Evolutionary conservation across 2,113 vertebrate genomes (phyloP).

Genomic region (Otis tarda): DNA sequence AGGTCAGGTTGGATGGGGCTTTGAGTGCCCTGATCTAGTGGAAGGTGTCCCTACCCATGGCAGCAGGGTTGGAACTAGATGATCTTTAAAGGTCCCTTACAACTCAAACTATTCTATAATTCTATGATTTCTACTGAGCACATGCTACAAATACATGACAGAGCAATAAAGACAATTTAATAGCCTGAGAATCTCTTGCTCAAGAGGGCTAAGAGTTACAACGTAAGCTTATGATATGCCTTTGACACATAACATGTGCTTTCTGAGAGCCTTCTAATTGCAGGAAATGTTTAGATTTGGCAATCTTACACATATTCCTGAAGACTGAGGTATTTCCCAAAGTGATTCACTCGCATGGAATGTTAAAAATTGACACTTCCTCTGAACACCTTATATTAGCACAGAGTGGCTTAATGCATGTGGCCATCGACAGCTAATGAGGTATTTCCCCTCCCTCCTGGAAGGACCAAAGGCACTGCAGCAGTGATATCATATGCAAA

Average conservation of each 20-base stretch:
- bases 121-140: background rate
- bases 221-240: background rate
- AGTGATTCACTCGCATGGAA: background rate
- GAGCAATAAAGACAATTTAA: conserved; percentile 65
- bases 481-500: background rate
- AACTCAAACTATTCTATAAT: too few species aligned
- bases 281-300: background rate
- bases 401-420: background rate
- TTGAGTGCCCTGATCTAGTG: too few species aligned
- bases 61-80: too few species aligned
- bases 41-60: too few species aligned
- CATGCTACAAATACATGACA: background rate
- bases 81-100: too few species aligned
- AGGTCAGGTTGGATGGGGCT: too few species aligned
- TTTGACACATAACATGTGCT: background rate
- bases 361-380: background rate
- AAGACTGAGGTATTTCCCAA: conserved; percentile 7
- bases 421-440: background rate
- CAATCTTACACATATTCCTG: background rate
- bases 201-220: conserved; percentile 1
- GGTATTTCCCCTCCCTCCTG: background rate
- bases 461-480: background rate
- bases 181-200: conserved; percentile 35
- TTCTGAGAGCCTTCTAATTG: background rate
- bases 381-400: background rate